Base-by-base conservation (phyloP, 2,113 vertebrate genomes). In the Motacilla tschutschensis region DNA sequence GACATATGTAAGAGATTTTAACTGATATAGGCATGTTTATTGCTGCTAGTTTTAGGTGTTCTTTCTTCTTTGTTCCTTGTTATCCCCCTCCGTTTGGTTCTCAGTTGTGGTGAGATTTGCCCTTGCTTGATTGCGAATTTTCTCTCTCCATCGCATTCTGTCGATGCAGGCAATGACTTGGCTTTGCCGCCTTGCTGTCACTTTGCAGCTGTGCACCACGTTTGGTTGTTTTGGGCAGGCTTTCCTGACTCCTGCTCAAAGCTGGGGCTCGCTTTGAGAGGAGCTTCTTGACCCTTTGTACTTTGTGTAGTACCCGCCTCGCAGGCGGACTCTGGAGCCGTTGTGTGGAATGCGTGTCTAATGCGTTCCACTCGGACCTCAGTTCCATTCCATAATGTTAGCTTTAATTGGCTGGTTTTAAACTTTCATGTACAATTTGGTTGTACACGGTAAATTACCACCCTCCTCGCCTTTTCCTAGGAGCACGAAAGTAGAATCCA, bases 281-380 rank as follows among this genome's bases (percentile, higher is more conserved):
- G 57, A 86, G 50, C 79, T 86, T 64, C 66, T 54, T 96, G 96
- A 95, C 96, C 96, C 95, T 96, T 96, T 97, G 94, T 95, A 85
- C 89, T 94, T 80, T 58, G 79, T 59, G 62, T 75, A 65, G 78
- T 72, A 60, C 74, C 90, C 4, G 94, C 93, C 95, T 94, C 2
- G 26, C 88, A 62, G 94, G 90, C 89, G 25, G 51, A 59, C 88
- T 94, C 85, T 72, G 91, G 85, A 95, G 96, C 95, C 78, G 3
- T 43, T 89, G 85, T 79, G 47, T 95, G 96, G 97, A 97, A 97
- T 97, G 97, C 95, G 88, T 97, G 80, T 95, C 97, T 97, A 97
- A 97, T 44, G 91, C 3, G 12, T 96, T 96, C 95, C 97, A 96
- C 96, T 93, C 36, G 3, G 93, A 94, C 93, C 86, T 85, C 81